These are phyloP conservation scores for Neolamprologus falcicula DNA, from an alignment of 2,113 vertebrate genomes.

Conservation along the genomic window DNA sequence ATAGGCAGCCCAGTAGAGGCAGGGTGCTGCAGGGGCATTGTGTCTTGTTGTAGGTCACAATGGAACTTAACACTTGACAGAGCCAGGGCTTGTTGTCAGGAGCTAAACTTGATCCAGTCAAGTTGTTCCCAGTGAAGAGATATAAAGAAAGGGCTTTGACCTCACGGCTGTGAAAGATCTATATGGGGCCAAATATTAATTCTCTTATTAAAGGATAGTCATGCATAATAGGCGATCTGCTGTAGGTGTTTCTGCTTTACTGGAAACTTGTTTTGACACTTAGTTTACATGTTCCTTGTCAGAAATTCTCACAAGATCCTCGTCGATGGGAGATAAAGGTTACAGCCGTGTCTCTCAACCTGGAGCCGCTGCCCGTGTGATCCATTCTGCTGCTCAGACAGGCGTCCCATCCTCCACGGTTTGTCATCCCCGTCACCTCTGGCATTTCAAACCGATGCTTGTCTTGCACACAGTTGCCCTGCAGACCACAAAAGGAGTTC, in stretches of 20 bases:
- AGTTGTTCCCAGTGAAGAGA: slow-evolving; percentile 62
- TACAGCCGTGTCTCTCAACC: not conserved
- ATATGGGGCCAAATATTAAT: slow-evolving; percentile 21
- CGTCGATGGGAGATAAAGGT: not conserved
- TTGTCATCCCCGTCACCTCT: slow-evolving; percentile 49
- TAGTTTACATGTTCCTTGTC: not conserved
- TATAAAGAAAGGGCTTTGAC: slow-evolving; percentile 58
- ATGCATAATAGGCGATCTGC: not conserved
- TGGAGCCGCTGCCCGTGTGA: slow-evolving; percentile 1
- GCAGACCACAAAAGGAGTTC: slow-evolving; percentile 62
- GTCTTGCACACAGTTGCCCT: slow-evolving; percentile 47
- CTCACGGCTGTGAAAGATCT: slow-evolving; percentile 33
- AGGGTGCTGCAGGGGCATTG: slow-evolving; percentile 54
- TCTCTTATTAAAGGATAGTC: not conserved
- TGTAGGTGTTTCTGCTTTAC: not conserved
- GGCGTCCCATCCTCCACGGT: slow-evolving; percentile 7
- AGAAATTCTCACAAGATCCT: not conserved
- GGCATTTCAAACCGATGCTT: slow-evolving; percentile 54
- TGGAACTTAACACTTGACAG: slow-evolving; percentile 76
- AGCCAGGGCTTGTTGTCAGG: slow-evolving; percentile 65
- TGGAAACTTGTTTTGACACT: slow-evolving; percentile 10
- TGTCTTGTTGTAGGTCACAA: slow-evolving; percentile 67
- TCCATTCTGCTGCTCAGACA: not conserved
- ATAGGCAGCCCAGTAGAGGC: slow-evolving; percentile 30
- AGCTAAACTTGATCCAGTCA: slow-evolving; percentile 72